Evolutionary conservation across 2,797 vertebrate species (phyloP).

Genomic region (Anniella stebbinsi): DNA sequence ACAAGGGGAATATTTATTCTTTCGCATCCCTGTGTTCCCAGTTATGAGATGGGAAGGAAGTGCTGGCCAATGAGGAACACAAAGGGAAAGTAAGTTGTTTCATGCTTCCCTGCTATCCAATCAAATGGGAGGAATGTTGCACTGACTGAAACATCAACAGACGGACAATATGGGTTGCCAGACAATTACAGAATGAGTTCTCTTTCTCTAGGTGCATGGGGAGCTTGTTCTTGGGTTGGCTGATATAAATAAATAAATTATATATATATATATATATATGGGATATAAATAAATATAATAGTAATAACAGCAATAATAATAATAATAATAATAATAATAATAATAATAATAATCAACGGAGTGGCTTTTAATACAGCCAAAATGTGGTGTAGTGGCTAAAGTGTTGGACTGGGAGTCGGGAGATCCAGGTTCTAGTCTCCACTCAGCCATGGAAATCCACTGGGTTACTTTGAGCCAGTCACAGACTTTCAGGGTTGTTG

Average conservation of each 20-base stretch:
- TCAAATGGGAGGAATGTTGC: neutral
- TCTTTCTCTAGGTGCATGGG: neutral
- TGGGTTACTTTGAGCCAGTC: too few species aligned
- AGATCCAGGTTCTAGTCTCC: too few species aligned
- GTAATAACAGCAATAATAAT: too few species aligned
- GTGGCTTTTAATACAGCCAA: neutral
- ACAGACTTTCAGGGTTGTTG: too few species aligned
- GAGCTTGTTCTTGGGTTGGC: neutral
- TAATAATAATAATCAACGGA: too few species aligned
- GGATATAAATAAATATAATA: too few species aligned
- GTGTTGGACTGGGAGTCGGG: too few species aligned
- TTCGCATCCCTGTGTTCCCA: neutral
- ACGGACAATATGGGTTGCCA: neutral
- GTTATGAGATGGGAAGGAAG: neutral
- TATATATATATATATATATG: too few species aligned
- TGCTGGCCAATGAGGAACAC: neutral
- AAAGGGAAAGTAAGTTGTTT: neutral
- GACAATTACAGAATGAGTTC: neutral
- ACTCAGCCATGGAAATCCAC: too few species aligned
- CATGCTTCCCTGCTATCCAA: neutral
- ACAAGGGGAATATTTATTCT: neutral
- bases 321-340: too few species aligned
- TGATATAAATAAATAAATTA: too few species aligned
- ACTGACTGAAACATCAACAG: neutral
- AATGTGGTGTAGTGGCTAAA: too few species aligned